Evolutionary conservation across 2,888 invertebrate genomes (phyloP).

Genomic region (Phlogophora meticulosa): DNA sequence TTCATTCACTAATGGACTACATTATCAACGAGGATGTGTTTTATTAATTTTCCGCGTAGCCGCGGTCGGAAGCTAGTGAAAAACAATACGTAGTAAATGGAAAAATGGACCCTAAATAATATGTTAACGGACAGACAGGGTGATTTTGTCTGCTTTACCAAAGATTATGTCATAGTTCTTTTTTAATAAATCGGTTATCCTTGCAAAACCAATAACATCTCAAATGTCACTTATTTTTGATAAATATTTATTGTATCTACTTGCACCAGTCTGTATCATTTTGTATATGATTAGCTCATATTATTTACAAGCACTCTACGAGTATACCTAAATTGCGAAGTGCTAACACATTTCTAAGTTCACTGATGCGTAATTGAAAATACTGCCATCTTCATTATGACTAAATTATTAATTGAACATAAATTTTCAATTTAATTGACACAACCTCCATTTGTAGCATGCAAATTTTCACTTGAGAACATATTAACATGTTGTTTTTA

Average conservation of each 20-base stretch:
- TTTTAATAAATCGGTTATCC: slow-evolving; percentile 36
- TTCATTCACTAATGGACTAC: too few species aligned
- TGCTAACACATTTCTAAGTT: slow-evolving; percentile 45
- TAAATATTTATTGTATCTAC: slow-evolving; percentile 26
- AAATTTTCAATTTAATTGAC: slow-evolving; percentile 70
- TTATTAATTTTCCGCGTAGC: too few species aligned
- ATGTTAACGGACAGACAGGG: neutral
- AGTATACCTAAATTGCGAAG: slow-evolving; percentile 32
- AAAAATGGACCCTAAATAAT: neutral
- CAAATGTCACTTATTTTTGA: slow-evolving; percentile 41
- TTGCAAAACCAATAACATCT: slow-evolving; percentile 33
- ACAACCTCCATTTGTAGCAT: slow-evolving; percentile 69
- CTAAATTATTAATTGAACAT: slow-evolving; percentile 71
- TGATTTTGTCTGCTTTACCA: neutral
- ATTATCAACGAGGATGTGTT: too few species aligned
- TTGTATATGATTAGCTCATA: slow-evolving; percentile 12
- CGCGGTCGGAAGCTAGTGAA: too few species aligned
- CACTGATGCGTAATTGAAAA: slow-evolving; percentile 50
- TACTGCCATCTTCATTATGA: slow-evolving; percentile 54
- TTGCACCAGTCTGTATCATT: neutral
- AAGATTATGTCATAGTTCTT: slow-evolving; percentile 44
- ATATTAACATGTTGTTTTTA: slow-evolving; percentile 74
- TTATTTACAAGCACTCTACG: slow-evolving; percentile 17
- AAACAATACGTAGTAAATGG: neutral
- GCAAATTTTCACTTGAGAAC: slow-evolving; percentile 73